Percentiles rank a stretch among this genome's conserved stretches.
Evolutionary conservation across 2,113 vertebrate species (phyloP).

Genomic region (Atherinomorus stipes): DNA sequence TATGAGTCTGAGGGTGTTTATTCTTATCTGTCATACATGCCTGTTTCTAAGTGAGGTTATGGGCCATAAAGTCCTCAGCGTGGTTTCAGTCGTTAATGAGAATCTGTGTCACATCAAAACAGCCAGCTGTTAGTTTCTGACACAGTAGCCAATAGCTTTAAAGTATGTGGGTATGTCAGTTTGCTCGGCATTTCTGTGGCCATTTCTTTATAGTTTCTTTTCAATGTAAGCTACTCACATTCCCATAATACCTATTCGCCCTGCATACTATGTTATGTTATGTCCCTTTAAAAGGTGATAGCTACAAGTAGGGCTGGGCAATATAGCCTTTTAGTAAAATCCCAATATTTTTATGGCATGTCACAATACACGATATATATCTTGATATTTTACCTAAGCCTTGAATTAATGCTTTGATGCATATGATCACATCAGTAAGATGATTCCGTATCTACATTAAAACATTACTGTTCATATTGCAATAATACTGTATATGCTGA

Average conservation of each 20-base stretch:
- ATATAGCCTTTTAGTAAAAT: too few species aligned
- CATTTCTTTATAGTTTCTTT: neutral
- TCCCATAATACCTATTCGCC: neutral
- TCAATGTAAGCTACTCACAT: neutral
- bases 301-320: too few species aligned
- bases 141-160: neutral
- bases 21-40: conserved; percentile 2
- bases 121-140: conserved; percentile 9
- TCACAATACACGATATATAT: too few species aligned
- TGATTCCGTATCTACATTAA: too few species aligned
- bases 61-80: conserved; percentile 34
- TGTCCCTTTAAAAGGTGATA: too few species aligned
- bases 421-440: too few species aligned
- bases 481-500: too few species aligned
- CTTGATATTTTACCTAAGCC: too few species aligned
- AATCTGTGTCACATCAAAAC: conserved; percentile 47
- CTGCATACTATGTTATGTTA: neutral
- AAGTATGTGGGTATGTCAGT: neutral
- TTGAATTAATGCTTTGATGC: too few species aligned
- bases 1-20: neutral
- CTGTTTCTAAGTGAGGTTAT: conserved; percentile 3
- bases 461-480: too few species aligned
- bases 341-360: too few species aligned
- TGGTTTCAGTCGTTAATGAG: conserved; percentile 49
- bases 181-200: neutral